These are phyloP conservation scores for Diadegma fenestrale DNA, from an alignment of 2,888 invertebrate species.

Conservation along the genomic window DNA sequence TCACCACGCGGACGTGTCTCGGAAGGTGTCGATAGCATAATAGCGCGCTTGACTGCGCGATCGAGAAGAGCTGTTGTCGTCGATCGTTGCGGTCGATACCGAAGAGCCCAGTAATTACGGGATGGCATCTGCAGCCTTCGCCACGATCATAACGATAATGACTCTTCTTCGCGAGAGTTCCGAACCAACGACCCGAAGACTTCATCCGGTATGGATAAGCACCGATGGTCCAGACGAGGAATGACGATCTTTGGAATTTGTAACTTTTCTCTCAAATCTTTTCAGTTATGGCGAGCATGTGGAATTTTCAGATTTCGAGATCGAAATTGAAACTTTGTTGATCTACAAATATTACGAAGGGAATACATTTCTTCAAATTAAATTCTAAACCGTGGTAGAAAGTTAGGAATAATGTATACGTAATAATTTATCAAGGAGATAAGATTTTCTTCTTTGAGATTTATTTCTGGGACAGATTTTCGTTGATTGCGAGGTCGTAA, in stretches of 20 bases:
- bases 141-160: conserved; percentile 81
- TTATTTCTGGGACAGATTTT: conserved; percentile 68
- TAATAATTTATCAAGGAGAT: background rate
- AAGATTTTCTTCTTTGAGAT: conserved; percentile 26
- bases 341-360: background rate
- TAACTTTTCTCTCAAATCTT: background rate
- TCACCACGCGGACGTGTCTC: conserved; percentile 80
- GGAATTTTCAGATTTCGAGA: background rate
- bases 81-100: conserved; percentile 79
- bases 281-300: background rate
- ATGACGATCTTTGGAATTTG: background rate
- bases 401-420: background rate
- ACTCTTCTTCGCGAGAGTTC: conserved; percentile 70
- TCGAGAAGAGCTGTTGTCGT: conserved; percentile 78
- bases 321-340: background rate
- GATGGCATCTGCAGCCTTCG: conserved; percentile 81
- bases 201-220: conserved; percentile 74
- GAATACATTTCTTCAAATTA: background rate
- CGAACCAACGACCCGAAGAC: conserved; percentile 74
- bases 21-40: conserved; percentile 83
- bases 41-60: conserved; percentile 78
- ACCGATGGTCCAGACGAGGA: background rate
- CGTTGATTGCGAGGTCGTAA: conserved; percentile 78
- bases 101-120: conserved; percentile 79
- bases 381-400: background rate